Conservation (phyloP, 2,888 invertebrate species). For the Ptychoptera contaminata region DNA sequence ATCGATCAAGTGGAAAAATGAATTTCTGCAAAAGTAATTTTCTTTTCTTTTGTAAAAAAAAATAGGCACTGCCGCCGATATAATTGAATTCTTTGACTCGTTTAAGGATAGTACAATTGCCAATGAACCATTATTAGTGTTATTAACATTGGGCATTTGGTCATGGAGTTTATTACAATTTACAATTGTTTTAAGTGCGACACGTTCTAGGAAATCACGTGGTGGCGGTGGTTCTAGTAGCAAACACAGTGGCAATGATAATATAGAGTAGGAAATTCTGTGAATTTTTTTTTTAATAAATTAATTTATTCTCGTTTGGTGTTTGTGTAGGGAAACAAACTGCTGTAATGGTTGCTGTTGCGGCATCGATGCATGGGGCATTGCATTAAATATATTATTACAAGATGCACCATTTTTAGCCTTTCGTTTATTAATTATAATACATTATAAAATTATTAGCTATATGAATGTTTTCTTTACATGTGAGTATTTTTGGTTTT, state of each 20-base stretch:
- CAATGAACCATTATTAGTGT: conserved; percentile 60
- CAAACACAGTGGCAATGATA: conserved; percentile 16
- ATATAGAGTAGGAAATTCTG: not conserved
- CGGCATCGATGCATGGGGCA: conserved; percentile 78
- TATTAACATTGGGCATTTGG: conserved; percentile 80
- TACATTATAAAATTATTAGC: conserved; percentile 74
- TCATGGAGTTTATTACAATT: conserved; percentile 89
- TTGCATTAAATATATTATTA: conserved; percentile 71
- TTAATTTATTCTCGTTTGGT: not conserved
- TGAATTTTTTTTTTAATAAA: too few relatives aligned
- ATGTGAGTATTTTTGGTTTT: conserved; percentile 71
- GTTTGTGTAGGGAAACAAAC: conserved; percentile 9
- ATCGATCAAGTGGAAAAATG: not conserved
- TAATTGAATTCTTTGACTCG: conserved; percentile 93
- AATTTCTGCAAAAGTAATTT: not conserved
- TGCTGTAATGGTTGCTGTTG: conserved; percentile 55
- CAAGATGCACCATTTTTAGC: conserved; percentile 80
- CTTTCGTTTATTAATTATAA: conserved; percentile 71
- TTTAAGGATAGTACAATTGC: conserved; percentile 80
- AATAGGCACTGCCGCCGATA: conserved; percentile 80
- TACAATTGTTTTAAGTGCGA: conserved; percentile 83
- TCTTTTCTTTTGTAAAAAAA: not conserved
- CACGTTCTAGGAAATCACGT: conserved; percentile 60
- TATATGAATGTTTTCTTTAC: conserved; percentile 96
- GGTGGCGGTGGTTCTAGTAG: conserved; percentile 31